Evolutionary conservation across 2,113 vertebrate species (phyloP).

Genomic region (Pedionomus torquatus): DNA sequence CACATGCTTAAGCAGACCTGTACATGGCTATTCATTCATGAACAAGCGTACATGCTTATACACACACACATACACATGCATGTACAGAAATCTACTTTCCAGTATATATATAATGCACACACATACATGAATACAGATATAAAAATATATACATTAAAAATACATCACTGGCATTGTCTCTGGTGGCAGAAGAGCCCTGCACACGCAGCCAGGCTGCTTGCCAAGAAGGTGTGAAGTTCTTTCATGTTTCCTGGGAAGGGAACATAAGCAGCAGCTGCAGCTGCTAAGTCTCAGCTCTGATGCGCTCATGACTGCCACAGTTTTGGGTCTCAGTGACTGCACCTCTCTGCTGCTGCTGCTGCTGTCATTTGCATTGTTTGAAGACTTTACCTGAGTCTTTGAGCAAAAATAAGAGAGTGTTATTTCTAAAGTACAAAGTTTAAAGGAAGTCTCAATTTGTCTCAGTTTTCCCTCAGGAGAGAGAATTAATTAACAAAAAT

Average conservation of each 20-base stretch:
- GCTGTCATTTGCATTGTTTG: not conserved
- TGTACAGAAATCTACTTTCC: not conserved
- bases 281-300: not conserved
- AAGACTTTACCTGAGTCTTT: not conserved
- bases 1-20: not conserved
- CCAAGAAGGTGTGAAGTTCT: not conserved
- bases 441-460: not conserved
- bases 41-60: not conserved
- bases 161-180: not conserved
- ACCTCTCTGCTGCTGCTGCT: not conserved
- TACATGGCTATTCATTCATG: not conserved
- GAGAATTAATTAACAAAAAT: not conserved
- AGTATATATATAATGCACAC: not conserved
- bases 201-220: not conserved
- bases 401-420: not conserved
- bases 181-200: not conserved
- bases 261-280: not conserved
- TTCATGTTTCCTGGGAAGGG: not conserved
- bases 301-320: accelerated
- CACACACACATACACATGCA: no score
- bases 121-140: accelerated
- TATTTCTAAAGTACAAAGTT: not conserved
- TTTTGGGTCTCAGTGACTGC: not conserved
- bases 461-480: not conserved
- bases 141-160: not conserved